A percentile compares a stretch with the other conserved stretches of the same genome.
Conservation (phyloP, 2,888 invertebrate species). For the Noctua janthe region DNA sequence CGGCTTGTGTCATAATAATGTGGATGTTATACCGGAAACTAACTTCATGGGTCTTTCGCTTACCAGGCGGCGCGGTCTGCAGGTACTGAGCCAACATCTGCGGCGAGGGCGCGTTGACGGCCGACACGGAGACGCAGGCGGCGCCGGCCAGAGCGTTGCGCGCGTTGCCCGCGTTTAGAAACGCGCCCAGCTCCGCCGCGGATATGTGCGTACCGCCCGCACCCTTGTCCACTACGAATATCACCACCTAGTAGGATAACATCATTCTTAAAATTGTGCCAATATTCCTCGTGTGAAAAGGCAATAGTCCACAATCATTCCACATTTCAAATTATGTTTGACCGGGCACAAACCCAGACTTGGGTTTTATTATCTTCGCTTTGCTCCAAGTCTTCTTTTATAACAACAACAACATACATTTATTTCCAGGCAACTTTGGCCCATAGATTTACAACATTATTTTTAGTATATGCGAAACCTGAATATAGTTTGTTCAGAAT, state of each 20-base stretch:
- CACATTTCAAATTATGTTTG: not conserved
- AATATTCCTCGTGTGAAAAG: not conserved
- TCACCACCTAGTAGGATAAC: conserved; percentile 77
- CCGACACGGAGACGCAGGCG: conserved; percentile 92
- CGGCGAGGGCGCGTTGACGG: conserved; percentile 94
- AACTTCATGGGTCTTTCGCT: not conserved
- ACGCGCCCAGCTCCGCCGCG: conserved; percentile 93
- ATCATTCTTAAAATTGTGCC: not conserved
- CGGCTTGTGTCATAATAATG: not conserved
- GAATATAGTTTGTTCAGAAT: no score
- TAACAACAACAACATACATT: no score
- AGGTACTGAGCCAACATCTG: conserved; percentile 96
- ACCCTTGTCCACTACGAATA: conserved; percentile 85
- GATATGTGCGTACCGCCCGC: conserved; percentile 92
- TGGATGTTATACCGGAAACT: not conserved
- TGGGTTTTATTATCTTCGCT: not conserved
- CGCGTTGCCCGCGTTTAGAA: conserved; percentile 92
- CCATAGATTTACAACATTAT: no score
- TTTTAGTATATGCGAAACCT: no score
- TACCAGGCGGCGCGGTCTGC: conserved; percentile 94
- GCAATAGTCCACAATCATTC: not conserved
- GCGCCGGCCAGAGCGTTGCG: conserved; percentile 93
- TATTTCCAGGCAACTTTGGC: no score
- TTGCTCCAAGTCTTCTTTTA: not conserved
- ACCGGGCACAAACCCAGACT: not conserved